Evolutionary conservation across 2,797 vertebrate genomes (phyloP).

Genomic region (Halcyon leucocephala): DNA sequence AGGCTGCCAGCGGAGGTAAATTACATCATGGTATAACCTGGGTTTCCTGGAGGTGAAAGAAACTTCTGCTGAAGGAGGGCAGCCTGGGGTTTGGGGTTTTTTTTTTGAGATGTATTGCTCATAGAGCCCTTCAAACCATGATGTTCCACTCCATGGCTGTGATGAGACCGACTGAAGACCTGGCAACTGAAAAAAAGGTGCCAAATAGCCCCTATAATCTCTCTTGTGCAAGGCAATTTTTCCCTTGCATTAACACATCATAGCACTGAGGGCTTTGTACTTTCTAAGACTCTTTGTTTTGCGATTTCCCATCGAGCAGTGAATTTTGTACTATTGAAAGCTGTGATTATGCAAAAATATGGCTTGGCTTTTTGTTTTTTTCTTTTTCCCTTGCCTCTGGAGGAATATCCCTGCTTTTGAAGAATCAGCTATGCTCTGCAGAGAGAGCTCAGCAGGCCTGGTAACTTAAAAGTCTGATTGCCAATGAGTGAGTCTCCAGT

Average conservation of each 20-base stretch:
- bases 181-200: background rate
- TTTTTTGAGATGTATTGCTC: background rate
- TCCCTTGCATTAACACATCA: background rate
- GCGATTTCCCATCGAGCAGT: background rate
- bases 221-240: background rate
- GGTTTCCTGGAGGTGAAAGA: background rate
- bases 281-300: background rate
- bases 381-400: rapidly evolving
- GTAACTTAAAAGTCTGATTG: background rate
- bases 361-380: background rate
- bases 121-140: background rate
- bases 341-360: slow-evolving; percentile 37
- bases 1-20: background rate
- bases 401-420: background rate
- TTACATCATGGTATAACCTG: background rate
- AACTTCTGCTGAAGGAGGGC: background rate
- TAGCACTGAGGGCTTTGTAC: background rate
- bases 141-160: background rate
- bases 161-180: background rate
- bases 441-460: background rate
- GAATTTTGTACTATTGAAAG: slow-evolving; percentile 25
- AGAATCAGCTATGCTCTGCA: background rate
- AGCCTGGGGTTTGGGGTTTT: background rate
- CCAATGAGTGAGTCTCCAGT: background rate
- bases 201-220: background rate